These are phyloP conservation scores for Cherax destructor DNA, from an alignment of 1,140 invertebrate genomes.

Conservation along the genomic window DNA sequence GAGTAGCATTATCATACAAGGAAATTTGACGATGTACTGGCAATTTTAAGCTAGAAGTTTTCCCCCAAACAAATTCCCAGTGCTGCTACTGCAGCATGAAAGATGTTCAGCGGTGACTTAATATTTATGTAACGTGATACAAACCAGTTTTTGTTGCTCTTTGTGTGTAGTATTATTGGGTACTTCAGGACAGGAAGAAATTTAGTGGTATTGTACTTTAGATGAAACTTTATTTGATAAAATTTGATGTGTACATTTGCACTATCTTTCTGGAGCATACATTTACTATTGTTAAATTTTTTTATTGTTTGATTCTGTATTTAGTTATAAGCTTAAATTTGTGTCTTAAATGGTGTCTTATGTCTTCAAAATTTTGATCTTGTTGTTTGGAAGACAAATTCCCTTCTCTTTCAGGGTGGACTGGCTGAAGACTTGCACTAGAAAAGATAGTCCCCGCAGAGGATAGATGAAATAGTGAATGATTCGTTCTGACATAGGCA, in stretches of 20 bases:
- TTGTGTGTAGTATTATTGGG: too few species aligned
- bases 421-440: conserved; percentile 48
- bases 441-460: conserved; percentile 40
- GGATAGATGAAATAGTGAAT: conserved; percentile 26
- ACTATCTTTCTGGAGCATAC: not conserved
- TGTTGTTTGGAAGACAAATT: conserved; percentile 48
- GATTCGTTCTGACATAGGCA: not conserved
- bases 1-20: too few species aligned
- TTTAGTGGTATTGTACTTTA: not conserved
- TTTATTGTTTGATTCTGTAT: not conserved
- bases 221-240: not conserved
- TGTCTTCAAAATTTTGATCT: not conserved
- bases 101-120: too few species aligned
- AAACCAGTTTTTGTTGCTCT: too few species aligned
- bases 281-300: not conserved
- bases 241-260: not conserved
- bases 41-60: too few species aligned
- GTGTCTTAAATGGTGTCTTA: not conserved
- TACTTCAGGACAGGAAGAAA: too few species aligned
- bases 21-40: too few species aligned
- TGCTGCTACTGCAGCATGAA: too few species aligned
- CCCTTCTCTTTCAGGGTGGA: conserved; percentile 64
- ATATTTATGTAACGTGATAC: too few species aligned
- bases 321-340: not conserved
- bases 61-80: too few species aligned